Evolutionary conservation across 2,797 vertebrate species (phyloP).

Genomic region (Rallus crepitans): DNA sequence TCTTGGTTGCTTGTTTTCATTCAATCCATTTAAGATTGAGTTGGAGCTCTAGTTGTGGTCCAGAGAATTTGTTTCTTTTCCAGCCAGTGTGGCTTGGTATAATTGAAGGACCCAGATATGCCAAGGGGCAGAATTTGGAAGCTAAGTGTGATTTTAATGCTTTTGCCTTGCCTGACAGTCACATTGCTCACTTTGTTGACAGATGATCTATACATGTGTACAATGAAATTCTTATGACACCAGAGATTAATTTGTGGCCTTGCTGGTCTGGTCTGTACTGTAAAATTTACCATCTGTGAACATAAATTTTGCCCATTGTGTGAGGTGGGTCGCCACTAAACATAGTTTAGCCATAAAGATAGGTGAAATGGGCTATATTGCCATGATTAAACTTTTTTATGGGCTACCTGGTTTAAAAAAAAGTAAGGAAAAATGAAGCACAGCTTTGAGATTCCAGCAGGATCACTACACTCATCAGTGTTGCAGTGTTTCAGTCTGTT

Average conservation of each 20-base stretch:
- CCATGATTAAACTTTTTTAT: neutral
- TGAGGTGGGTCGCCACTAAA: constrained; percentile 7
- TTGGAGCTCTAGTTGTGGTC: neutral
- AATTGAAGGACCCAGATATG: neutral
- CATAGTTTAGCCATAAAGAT: neutral
- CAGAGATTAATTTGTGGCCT: constrained; percentile 44
- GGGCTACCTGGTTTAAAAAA: neutral
- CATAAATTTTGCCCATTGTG: neutral
- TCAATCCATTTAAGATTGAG: neutral
- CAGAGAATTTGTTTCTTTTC: neutral
- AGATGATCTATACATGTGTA: neutral
- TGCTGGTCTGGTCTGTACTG: neutral
- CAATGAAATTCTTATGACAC: neutral
- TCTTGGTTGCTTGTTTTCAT: neutral
- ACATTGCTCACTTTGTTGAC: neutral
- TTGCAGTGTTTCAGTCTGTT: neutral
- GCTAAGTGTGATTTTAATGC: neutral
- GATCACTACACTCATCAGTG: neutral
- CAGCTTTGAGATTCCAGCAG: neutral
- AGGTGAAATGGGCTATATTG: neutral
- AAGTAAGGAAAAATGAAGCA: neutral
- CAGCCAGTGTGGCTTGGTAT: neutral
- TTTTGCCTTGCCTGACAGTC: neutral
- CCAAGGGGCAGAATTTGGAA: neutral
- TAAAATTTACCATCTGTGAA: constrained; percentile 28